Base-by-base conservation (phyloP, 2,113 vertebrate genomes). In the Rhipidura dahli region DNA sequence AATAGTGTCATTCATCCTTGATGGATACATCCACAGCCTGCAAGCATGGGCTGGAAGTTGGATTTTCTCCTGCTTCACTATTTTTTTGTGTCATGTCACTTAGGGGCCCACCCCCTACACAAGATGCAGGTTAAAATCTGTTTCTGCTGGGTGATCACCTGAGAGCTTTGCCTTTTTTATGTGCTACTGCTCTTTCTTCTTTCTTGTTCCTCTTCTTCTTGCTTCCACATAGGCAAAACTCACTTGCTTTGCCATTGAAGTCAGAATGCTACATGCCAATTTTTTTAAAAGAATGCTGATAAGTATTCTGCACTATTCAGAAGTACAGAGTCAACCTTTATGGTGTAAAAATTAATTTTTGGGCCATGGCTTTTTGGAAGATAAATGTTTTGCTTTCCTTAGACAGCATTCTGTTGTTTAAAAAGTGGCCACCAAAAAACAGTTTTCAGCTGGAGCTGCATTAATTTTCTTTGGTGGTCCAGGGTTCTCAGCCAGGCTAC, bases 221-320 rank as follows among this genome's bases (percentile, higher is more conserved):
- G 35, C 23, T 71, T 78, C 17, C n/a, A 30, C 10, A 23, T 49
- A 31, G 5, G 26, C n/a, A 76, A 86, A 94, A 37, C 33, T 51
- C 10, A 26, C 28, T 68, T 75, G 13, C 21, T 70, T 14, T 75
- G 51, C 72, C 53, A 15, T 53, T 80, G 19, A 75, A 63, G 15
- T 35, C 21, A 68, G 30, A 80, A 45, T 61, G 23, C 22, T 64
- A 31, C 0, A 0, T 50, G n/a, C 53, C 72, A 8, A 1, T 4
- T 24, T 51, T 54, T 86, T 76, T 21, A 4, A 30, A 61, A 57
- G 10, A 61, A 45, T 0, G 0, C 8, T 18, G 3, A 2, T 39
- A 31, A 49, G 4, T 61, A 20, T 86, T 76, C 23, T 79, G 60
- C 42, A 23, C 26, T 45, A 10, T 26, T 73, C 9, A 42, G 33